Evolutionary conservation across 2,113 vertebrate genomes (phyloP), one percentile per base, ranked within the genome.

Genomic region (Lipophrys pholis): DNA sequence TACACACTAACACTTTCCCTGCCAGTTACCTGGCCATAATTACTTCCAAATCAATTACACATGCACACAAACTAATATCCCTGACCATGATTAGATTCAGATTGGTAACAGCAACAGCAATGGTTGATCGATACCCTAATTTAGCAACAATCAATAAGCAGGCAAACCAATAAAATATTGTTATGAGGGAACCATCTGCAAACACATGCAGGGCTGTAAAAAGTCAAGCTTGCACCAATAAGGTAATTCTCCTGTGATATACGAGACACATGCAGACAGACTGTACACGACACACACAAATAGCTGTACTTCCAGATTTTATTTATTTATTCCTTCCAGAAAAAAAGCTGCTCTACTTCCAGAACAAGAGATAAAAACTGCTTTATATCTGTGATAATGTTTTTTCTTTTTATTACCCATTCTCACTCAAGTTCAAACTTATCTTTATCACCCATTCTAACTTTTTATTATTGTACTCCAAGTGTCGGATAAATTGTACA

Each of bases 81-180:
- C 14, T 71, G 58, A 66, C 78, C 77, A 80, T 87, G 83, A 83
- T 89, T 78, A 84, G 77, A 83, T 82, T 83, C 80, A 89, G 82
- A 90, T 82, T 84, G 85, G 89, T 80, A 84, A 91, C 84, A 76
- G 62, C 86, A 83, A 71, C 70, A 52, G 73, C 55, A 80, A 76
- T 78, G 78, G 21, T 15, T 83, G 69, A 89, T 92, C 92, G 76
- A 93, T 93, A 91, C 67, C 77, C 87, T 86, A 84, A 93, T 92
- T 92, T 91, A 76, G 73, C 65, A 54, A 52, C 71, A 73, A 81
- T 92, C 89, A 50, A 91, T 93, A 79, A 60, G 57, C 15, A 79
- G 49, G 74, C 60, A 52, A 51, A 68, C 78, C 71, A 73, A 76
- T 82, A 78, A 90, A 87, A 88, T 70, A 87, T 73, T 87, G 55